Base-by-base conservation (phyloP, 1,140 invertebrate genomes). In the Phortica variegata region DNA sequence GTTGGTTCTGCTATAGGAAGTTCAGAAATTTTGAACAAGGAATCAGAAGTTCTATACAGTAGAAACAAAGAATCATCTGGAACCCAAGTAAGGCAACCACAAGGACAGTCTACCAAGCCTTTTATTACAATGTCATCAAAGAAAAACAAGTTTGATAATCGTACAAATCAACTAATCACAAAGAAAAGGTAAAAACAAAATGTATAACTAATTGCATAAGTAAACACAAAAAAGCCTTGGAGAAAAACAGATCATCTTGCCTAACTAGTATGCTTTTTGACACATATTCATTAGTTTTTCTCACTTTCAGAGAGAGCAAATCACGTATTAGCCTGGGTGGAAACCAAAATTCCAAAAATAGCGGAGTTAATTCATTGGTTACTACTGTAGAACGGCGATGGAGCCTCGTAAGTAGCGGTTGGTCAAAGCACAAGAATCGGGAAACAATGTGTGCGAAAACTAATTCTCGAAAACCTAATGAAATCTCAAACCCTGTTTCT, bases 1-100 rank as follows among this genome's bases (percentile, higher is more conserved):
- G 87, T 90, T 13, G 80, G 80, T 17, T 82, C 82, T 15, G 81
- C 83, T 13, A 78, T 68, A 51, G 63, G 56, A 41, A 74, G 73
- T 3, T 65, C 78, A 2, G 79, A 81, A 36, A 77, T 72, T 51
- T 50, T 79, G 23, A 78, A 72, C 52, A 47, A 38, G 18, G n/a
- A 17, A 29, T 1, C 2, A 21, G 15, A 41, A 7, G 43, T 13
- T 42, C n/a, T 26, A 7, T 36, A 38, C 8, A 21, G 10, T 26
- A n/a, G 8, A 2, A 20, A 56, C 5, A 43, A 18, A 13, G 16
- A 18, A 18, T 18, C 37, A 40, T 17, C 16, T 12, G 79, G 77
- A 53, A 79, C 72, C 3, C 75, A 65, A 16, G 18, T 6, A 4
- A 4, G 15, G 76, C 61, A 54, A 82, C 78, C 60, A 65, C 73